Base-by-base conservation (phyloP, 2,888 invertebrate species). In the Agrilus biguttatus region DNA sequence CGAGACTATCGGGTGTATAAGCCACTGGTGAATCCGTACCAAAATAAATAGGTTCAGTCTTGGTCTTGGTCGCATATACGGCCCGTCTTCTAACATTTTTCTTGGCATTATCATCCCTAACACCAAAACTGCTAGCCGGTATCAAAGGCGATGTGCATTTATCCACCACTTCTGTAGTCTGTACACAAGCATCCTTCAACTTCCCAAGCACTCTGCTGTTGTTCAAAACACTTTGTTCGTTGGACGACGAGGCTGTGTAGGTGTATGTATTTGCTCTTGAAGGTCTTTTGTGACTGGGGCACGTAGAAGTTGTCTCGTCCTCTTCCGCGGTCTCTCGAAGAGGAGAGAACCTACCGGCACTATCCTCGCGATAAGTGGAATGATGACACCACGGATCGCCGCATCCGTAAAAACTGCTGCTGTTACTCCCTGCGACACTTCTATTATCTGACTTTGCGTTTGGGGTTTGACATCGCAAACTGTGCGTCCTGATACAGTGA, bases 131-230 rank as follows among this genome's bases (percentile, higher is more conserved):
- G 37, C 56, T 57, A 42, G 51, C 49, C 45, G 55, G 54, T 39
- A 58, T 45, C 49, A 61, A 60, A 7, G 66, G 66, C 39, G 65
- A 66, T 10, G 66, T 66, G 46, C 64, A 64, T 48, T 66, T 66
- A 48, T 65, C 66, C 10, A 65, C 59, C 61, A 65, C 65, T 50
- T 67, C 65, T 42, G 61, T 61, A 8, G 75, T 74, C 53, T 74
- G 75, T 39, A 73, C 71, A 5, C 70, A 67, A 1, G 67, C 74
- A 49, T 74, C 74, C 48, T 62, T 68, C 42, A 64, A 64, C n/a
- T 48, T 51, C 10, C 28, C 28, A 10, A 10, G 2, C 8, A 56
- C 36, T 51, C 53, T n/a, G 50, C 53, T n/a, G 51, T 50, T 5
- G 55, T 50, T 41, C 38, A 39, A 10, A 10, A 10, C 7, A 28